Percentiles rank a stretch among this genome's conserved stretches.
Conservation (phyloP, 2,113 vertebrate genomes). For the Callipepla californica region DNA sequence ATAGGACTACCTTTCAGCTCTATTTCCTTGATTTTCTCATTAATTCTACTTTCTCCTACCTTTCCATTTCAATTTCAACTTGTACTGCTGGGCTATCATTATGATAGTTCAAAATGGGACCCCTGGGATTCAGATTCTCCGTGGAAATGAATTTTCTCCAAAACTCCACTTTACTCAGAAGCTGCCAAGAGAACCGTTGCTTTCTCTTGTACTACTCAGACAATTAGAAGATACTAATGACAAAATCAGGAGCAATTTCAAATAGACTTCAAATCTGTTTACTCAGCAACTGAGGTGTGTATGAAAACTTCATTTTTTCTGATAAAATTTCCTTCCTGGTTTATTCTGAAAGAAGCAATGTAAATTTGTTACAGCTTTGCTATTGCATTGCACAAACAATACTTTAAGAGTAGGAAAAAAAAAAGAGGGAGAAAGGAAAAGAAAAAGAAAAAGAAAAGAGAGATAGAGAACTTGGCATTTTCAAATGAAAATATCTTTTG, state of each 20-base stretch:
- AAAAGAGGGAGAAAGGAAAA: too few species aligned
- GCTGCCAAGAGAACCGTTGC: background rate
- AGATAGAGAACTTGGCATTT: background rate
- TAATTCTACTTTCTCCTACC: background rate
- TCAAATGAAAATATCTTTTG: background rate
- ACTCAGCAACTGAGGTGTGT: background rate
- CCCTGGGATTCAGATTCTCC: background rate
- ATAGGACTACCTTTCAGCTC: background rate
- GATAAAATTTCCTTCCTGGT: background rate
- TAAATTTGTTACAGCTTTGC: background rate
- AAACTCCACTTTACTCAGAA: background rate
- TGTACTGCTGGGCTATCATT: background rate
- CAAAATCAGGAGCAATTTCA: background rate
- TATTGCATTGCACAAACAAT: background rate
- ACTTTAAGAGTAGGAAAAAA: background rate
- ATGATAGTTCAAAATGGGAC: background rate
- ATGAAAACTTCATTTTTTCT: background rate
- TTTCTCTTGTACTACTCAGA: background rate
- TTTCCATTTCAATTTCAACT: background rate
- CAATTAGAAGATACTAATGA: background rate
- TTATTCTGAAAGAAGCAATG: background rate
- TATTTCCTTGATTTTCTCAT: background rate
- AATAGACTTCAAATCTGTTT: background rate
- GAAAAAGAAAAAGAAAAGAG: too few species aligned
- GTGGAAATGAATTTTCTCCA: background rate